A percentile compares a stretch with the other conserved stretches of the same genome.
Evolutionary conservation across 2,797 vertebrate species (phyloP).

Genomic region (Tapera naevia): DNA sequence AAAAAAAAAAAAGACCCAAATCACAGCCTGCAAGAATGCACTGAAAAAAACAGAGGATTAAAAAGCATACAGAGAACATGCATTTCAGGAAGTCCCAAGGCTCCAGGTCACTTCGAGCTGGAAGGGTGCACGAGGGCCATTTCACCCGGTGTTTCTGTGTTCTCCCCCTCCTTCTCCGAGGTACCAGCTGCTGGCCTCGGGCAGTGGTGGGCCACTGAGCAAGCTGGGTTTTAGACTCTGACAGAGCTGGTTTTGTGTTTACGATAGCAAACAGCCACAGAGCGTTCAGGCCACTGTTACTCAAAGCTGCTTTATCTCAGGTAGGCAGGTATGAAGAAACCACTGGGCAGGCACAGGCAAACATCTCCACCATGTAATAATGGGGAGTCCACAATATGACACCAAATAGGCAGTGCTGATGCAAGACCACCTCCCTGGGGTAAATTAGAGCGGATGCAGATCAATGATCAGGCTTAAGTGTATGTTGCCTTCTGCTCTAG

Average conservation of each 20-base stretch:
- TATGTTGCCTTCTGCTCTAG: not conserved
- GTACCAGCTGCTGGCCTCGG: not conserved
- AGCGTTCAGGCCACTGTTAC: not conserved
- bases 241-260: not conserved
- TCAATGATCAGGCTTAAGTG: not conserved
- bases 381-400: fast-evolving
- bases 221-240: not conserved
- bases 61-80: not conserved
- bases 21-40: not conserved
- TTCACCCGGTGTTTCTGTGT: not conserved
- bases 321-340: not conserved
- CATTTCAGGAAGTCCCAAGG: not conserved
- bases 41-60: not conserved
- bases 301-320: not conserved
- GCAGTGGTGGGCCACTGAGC: not conserved
- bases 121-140: not conserved
- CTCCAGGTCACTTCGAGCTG: not conserved
- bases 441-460: not conserved
- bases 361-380: not conserved
- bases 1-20: not conserved
- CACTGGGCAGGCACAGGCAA: not conserved
- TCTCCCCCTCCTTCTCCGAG: not conserved
- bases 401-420: not conserved
- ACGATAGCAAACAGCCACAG: not conserved
- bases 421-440: not conserved